Conservation (phyloP, 2,888 invertebrate species). For the Cataglyphis livida region DNA sequence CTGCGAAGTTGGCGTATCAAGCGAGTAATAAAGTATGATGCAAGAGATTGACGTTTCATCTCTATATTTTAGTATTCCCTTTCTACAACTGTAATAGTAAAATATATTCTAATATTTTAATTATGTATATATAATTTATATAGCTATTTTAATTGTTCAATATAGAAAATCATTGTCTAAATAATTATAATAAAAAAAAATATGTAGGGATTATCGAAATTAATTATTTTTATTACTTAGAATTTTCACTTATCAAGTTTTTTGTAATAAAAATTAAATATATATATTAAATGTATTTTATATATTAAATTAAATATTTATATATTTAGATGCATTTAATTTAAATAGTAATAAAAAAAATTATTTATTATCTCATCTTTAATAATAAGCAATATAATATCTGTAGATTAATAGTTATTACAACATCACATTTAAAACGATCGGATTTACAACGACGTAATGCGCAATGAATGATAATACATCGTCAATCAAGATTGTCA, state of each 20-base stretch:
- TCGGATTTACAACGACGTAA: slow-evolving; percentile 14
- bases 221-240: background rate
- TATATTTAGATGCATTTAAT: background rate
- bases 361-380: background rate
- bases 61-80: slow-evolving; percentile 41
- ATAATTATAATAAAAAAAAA: background rate
- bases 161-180: background rate
- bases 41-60: slow-evolving; percentile 28
- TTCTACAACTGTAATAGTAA: slow-evolving; percentile 12
- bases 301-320: background rate
- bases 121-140: background rate
- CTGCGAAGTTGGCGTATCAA: slow-evolving; percentile 45
- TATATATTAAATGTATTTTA: background rate
- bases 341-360: background rate
- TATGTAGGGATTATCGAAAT: background rate
- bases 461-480: slow-evolving; percentile 37
- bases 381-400: slow-evolving; percentile 1
- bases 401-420: background rate
- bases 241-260: background rate
- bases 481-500: slow-evolving; percentile 30
- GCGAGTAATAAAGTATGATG: slow-evolving; percentile 22
- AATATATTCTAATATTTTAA: background rate
- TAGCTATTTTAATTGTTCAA: background rate
- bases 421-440: background rate
- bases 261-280: background rate